Percentiles rank a stretch among this genome's conserved stretches.
Evolutionary conservation across 2,113 vertebrate species (phyloP).

Genomic region (Struthio camelus): DNA sequence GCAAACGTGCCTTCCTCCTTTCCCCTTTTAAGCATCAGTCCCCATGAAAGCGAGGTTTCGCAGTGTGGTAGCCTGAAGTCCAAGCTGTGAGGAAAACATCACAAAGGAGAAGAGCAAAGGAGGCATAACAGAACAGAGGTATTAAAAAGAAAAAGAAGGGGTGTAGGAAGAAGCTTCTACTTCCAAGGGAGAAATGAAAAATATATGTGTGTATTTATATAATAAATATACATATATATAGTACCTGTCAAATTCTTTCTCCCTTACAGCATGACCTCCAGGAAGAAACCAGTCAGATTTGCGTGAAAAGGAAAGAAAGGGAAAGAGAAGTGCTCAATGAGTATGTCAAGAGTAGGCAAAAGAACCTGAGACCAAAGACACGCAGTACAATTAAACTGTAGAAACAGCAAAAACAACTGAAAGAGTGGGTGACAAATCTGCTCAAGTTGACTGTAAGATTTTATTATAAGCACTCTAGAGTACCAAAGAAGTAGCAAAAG

Average conservation of each 20-base stretch:
- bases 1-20: background rate
- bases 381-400: background rate
- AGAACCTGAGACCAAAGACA: background rate
- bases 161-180: background rate
- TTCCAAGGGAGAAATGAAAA: background rate
- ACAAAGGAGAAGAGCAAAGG: background rate
- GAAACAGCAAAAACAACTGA: background rate
- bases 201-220: background rate
- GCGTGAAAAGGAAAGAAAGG: background rate
- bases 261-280: background rate
- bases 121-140: background rate
- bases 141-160: background rate
- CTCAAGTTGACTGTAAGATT: background rate
- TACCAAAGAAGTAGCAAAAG: background rate
- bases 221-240: background rate
- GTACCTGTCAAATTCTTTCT: background rate
- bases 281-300: background rate
- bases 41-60: background rate
- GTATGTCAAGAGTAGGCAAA: background rate
- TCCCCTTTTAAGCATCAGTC: background rate
- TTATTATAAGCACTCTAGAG: background rate
- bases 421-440: background rate
- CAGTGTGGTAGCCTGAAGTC: background rate
- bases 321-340: background rate
- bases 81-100: background rate